Evolutionary conservation across 1,140 invertebrate species (phyloP), one percentile per base, ranked within the genome.

Genomic region (Hydropsyche tenuis): DNA sequence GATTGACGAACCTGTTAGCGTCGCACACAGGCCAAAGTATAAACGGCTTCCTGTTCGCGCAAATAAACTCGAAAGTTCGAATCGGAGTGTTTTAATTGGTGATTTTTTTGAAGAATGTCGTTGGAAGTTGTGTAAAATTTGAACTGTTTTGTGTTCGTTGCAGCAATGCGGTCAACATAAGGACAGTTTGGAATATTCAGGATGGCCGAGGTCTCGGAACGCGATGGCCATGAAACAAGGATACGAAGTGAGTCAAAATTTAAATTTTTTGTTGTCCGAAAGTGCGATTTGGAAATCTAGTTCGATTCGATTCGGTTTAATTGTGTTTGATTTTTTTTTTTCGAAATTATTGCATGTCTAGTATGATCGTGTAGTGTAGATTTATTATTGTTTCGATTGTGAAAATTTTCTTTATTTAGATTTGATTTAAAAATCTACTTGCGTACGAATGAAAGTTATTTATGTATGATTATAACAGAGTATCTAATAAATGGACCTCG

Each of bases 171-270:
- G 78, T 63, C 81, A 84, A 77, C 84, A 85, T 78, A 86, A 87
- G 80, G 88, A 89, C 82, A 86, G 87, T 75, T 83, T 89, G 81
- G 87, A 89, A 82, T 88, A 89, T 79, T 86, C 87, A 79, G 86
- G 86, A 83, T 89, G 88, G 88, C 86, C 87, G 48, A 80, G 85
- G 23, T 85, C 87, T 81, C 85, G 87, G 73, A 87, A 86, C 73
- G 82, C 87, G 76, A 88, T 89, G 87, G 83, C 86, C 79, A 87
- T 88, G 83, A 89, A 89, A 79, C 88, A 88, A 80, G 88, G 87
- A 81, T 89, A 88, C 79, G 87, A 88, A 87, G 88, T 88, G 82
- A 84, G 48, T 56, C 11, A 12, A 22, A 23, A 60, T 60, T 60
- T 37, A 3, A 37, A 37, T 20, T 51, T 16, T 51, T 16, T n/a